Evolutionary conservation across 2,797 vertebrate species (phyloP).

Genomic region (Danio aesculapii): DNA sequence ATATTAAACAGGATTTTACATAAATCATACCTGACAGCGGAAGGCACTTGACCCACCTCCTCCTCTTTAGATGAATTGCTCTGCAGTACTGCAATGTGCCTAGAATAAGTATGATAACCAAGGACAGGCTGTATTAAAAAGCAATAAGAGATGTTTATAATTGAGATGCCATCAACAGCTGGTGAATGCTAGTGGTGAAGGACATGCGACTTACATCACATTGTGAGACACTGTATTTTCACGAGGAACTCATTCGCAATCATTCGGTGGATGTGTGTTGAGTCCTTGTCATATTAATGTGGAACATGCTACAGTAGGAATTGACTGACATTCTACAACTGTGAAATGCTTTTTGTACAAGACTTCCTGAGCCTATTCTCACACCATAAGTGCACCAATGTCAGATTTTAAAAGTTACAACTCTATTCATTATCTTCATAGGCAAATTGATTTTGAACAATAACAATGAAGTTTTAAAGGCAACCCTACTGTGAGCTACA

Average conservation of each 20-base stretch:
- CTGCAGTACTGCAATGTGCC: conserved; percentile 39
- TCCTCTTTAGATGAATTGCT: conserved; percentile 47
- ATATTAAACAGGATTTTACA: conserved; percentile 48
- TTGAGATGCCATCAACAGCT: conserved; percentile 41
- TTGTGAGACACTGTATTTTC: background rate
- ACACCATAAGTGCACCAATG: background rate
- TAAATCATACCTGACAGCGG: conserved; percentile 48
- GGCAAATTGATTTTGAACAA: background rate
- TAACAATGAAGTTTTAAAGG: background rate
- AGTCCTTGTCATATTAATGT: background rate
- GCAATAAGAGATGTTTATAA: conserved; percentile 38
- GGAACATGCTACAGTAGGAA: background rate
- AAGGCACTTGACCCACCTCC: conserved; percentile 41
- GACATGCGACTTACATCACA: background rate
- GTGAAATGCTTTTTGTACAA: conserved; percentile 28
- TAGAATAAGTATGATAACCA: conserved; percentile 35
- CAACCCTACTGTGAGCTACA: background rate
- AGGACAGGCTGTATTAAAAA: conserved; percentile 44
- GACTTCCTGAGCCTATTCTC: background rate
- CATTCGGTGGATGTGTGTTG: background rate
- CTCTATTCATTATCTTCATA: background rate
- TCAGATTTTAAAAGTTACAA: background rate
- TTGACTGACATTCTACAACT: background rate
- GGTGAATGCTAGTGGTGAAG: conserved; percentile 7
- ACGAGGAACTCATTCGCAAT: background rate